Base-by-base conservation (phyloP, 2,888 invertebrate species). In the Eupithecia centaureata region DNA sequence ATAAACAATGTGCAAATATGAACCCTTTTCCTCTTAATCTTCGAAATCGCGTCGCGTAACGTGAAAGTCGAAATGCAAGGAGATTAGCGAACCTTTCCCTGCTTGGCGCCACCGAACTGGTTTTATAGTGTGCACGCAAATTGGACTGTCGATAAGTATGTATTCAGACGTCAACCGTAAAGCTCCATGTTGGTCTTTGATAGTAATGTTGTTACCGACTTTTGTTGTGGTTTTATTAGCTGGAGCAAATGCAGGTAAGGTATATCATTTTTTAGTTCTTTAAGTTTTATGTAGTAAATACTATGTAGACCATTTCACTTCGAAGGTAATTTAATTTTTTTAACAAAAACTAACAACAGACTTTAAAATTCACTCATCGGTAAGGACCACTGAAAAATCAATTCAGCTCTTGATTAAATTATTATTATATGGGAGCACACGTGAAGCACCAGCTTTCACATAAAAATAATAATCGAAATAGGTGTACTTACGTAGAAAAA, bases 51-150 rank as follows among this genome's bases (percentile, higher is more conserved):
- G 13, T 72, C 38, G 60, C 57, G 30, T 38, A 60, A 78, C 78
- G 89, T 87, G 91, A 91, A 91, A 91, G 91, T 87, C 71, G 76
- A 78, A 67, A 73, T 75, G 73, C 69, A 70, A 76, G 79, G 77
- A 85, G 73, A 81, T 86, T 78, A 77, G 75, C 73, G 67, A 69
- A 80, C 79, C 78, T 79, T 85, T 83, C 82, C 77, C 84, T 83
- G 42, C 42, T 54, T 54, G 79, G 77, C 82, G 77, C 75, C 79
- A 82, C 74, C 83, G 79, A 86, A 91, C 92, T 89, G 90, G 91
- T 90, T 88, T 77, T 77, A 80, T 81, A 83, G 82, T 79, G 77
- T 81, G 79, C 77, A 80, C 77, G 85, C 78, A 82, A 89, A 90
- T 84, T 89, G 85, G 82, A 88, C 80, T 85, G 82, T 56, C 80